Evolutionary conservation across 2,888 invertebrate genomes (phyloP).

Genomic region (Tenthredo scrophulariae): DNA sequence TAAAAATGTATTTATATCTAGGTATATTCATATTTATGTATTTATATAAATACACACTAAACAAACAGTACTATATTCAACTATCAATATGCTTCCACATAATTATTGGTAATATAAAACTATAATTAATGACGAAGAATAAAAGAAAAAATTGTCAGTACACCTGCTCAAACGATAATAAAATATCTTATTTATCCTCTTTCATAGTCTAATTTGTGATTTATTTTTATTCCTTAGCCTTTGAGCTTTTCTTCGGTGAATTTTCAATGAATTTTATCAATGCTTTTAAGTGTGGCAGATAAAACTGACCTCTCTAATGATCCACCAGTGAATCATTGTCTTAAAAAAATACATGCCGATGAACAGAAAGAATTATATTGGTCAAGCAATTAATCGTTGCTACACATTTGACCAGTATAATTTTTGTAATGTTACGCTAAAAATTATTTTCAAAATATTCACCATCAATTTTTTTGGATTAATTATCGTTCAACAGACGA

Average conservation of each 20-base stretch:
- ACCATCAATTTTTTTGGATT: background rate
- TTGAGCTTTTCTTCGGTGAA: background rate
- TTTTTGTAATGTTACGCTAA: background rate
- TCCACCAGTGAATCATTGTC: background rate
- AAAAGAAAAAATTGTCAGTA: constrained; percentile 22
- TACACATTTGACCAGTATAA: background rate
- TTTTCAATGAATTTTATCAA: background rate
- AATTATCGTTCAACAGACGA: background rate
- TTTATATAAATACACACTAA: background rate
- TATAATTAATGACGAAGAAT: background rate
- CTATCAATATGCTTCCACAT: background rate
- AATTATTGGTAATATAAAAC: constrained; percentile 33
- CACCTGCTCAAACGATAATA: constrained; percentile 4
- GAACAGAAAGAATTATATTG: background rate
- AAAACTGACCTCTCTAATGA: background rate
- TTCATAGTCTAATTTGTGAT: background rate
- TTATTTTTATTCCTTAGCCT: background rate
- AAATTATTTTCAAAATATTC: background rate
- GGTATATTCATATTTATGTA: background rate
- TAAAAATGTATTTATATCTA: background rate
- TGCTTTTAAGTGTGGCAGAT: background rate
- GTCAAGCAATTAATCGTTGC: constrained; percentile 1
- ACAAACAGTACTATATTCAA: background rate
- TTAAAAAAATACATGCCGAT: background rate
- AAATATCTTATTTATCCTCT: background rate